Evolutionary conservation across 2,797 vertebrate species (phyloP).

Genomic region (Clarias pachynema): DNA sequence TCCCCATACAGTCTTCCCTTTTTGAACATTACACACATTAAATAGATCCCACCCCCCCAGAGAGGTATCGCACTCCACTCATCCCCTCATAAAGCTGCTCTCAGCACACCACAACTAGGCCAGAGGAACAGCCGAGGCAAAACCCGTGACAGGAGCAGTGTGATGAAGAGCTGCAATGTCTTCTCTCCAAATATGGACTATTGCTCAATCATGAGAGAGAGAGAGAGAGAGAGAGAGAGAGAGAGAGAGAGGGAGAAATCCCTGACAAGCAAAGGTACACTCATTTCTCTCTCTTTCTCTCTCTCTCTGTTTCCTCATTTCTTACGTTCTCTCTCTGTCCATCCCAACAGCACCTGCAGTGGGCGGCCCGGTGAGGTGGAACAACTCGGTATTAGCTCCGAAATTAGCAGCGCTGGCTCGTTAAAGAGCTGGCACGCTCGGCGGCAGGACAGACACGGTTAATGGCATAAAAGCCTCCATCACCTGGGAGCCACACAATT

Average conservation of each 20-base stretch:
- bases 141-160: not conserved
- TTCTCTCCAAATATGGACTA: conserved; percentile 71
- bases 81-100: conserved; percentile 8
- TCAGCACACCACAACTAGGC: not conserved
- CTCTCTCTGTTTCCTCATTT: conserved; percentile 71
- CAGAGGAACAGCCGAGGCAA: conserved; percentile 1
- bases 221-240: conserved; percentile 45
- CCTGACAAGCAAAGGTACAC: conserved; percentile 67
- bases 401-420: conserved; percentile 95
- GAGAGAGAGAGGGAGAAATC: conserved; percentile 58
- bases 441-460: conserved; percentile 74
- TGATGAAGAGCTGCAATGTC: conserved; percentile 46
- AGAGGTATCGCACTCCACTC: conserved; percentile 11
- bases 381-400: conserved; percentile 94
- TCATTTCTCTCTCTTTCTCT: conserved; percentile 81
- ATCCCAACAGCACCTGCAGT: conserved; percentile 85
- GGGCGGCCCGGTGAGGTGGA: conserved; percentile 82
- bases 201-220: conserved; percentile 80
- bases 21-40: conserved; percentile 5
- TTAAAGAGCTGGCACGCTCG: conserved; percentile 88
- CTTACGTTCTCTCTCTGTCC: conserved; percentile 72
- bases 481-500: conserved; percentile 74
- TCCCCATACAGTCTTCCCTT: conserved; percentile 3
- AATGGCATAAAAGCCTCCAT: conserved; percentile 82
- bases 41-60: conserved; percentile 4